A percentile compares a stretch with the other conserved stretches of the same genome.
These are phyloP conservation scores for Catostylus mosaicus DNA, from an alignment of 30 jellyfish, hydroid and myxozoan species.

Conservation along the genomic window DNA sequence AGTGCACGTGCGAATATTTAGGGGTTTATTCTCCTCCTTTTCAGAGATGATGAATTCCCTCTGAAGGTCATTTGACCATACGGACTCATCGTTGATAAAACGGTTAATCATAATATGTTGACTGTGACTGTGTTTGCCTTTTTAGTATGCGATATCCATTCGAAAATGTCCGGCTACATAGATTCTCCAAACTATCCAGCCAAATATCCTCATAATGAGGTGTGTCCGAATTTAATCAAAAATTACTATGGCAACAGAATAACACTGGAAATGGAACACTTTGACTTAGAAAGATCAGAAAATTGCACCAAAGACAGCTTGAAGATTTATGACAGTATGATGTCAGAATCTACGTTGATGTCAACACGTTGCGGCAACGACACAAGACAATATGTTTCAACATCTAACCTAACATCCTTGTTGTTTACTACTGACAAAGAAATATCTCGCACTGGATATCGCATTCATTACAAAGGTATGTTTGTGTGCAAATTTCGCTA, in stretches of 20 bases:
- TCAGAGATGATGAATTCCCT: no score
- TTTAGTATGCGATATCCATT: no score
- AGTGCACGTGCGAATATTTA: no score
- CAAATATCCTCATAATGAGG: background rate
- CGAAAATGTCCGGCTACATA: no score
- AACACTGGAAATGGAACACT: background rate
- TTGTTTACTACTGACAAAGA: background rate
- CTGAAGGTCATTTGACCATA: no score
- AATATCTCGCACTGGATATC: background rate
- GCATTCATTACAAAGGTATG: background rate
- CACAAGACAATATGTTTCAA: background rate
- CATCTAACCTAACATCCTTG: background rate
- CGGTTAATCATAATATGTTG: no score
- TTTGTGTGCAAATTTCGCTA: no score
- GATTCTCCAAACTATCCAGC: slow-evolving; percentile 3
- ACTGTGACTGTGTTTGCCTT: no score
- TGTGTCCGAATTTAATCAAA: background rate
- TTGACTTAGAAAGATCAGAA: slow-evolving; percentile 14
- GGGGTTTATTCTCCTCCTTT: no score
- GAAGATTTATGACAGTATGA: slow-evolving; percentile 1
- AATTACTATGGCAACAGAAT: slow-evolving; percentile 10
- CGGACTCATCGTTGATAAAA: no score
- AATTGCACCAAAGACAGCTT: slow-evolving; percentile 29
- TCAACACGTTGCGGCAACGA: background rate
- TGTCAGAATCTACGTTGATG: slow-evolving; percentile 13